Evolutionary conservation across 2,888 invertebrate genomes (phyloP).

Genomic region (Himalopsyche kuldschensis): DNA sequence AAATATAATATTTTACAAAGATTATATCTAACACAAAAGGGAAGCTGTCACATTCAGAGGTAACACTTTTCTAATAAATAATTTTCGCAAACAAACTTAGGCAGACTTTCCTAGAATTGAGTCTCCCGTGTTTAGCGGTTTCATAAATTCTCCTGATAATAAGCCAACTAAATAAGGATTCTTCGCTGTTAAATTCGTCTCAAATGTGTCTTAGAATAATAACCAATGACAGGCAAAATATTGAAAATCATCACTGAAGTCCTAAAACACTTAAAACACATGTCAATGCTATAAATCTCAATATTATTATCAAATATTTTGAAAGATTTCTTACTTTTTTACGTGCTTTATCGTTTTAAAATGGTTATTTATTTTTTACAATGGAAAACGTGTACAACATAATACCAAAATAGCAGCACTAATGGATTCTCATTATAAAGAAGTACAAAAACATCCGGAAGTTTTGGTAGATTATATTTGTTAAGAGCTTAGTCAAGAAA

Average conservation of each 20-base stretch:
- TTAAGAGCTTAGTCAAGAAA: too few species aligned
- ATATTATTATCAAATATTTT: too few species aligned
- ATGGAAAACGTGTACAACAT: too few species aligned
- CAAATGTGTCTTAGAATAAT: neutral
- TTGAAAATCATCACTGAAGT: neutral
- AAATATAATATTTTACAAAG: neutral
- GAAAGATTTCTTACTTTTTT: too few species aligned
- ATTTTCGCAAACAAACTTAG: neutral
- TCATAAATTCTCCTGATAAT: neutral
- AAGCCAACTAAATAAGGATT: neutral
- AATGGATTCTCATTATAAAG: too few species aligned
- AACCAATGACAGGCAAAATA: neutral
- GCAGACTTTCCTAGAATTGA: neutral
- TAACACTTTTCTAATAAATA: neutral
- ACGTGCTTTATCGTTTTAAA: too few species aligned
- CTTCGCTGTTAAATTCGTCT: neutral
- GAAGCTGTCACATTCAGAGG: neutral
- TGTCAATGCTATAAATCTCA: too few species aligned
- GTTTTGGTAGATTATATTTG: too few species aligned
- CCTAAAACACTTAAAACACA: too few species aligned
- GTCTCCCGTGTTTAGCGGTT: neutral
- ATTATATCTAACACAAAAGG: neutral
- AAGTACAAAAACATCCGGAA: too few species aligned
- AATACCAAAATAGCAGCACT: too few species aligned
- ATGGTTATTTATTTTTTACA: too few species aligned